These are phyloP conservation scores for Pyrgilauda ruficollis DNA, from an alignment of 2,113 vertebrate species.

Conservation along the genomic window DNA sequence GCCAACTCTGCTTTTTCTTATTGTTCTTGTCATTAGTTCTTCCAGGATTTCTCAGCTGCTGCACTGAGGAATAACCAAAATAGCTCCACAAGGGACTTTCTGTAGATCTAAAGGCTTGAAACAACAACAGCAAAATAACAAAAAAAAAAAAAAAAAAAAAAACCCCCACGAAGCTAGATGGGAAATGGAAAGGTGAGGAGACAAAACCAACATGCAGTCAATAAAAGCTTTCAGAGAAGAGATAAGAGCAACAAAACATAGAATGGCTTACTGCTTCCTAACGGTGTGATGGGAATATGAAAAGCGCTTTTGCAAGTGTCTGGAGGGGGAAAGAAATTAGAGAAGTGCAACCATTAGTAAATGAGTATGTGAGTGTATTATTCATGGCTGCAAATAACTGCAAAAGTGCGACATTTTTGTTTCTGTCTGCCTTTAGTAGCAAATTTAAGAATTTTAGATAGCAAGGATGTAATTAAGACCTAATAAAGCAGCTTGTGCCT, in stretches of 20 bases:
- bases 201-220: slow-evolving; percentile 34
- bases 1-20: not conserved
- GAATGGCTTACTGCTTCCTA: not conserved
- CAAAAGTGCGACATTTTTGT: not conserved
- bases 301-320: slow-evolving; percentile 45
- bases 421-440: not conserved
- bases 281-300: slow-evolving; percentile 54
- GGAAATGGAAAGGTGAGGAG: slow-evolving; percentile 47
- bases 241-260: slow-evolving; percentile 36
- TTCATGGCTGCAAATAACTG: slow-evolving; percentile 22
- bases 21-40: not conserved
- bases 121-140: not conserved
- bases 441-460: slow-evolving; percentile 24
- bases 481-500: slow-evolving; percentile 8
- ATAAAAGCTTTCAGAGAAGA: slow-evolving; percentile 45
- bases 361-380: slow-evolving; percentile 28
- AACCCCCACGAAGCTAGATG: too few species aligned
- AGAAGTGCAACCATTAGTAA: slow-evolving; percentile 48
- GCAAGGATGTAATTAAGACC: slow-evolving; percentile 14
- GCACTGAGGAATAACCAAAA: not conserved
- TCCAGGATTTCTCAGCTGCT: not conserved
- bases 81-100: not conserved
- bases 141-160: too few species aligned
- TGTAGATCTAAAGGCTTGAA: not conserved
- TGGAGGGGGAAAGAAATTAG: slow-evolving; percentile 34